Base-by-base conservation (phyloP, 1,140 invertebrate genomes). In the Trichogramma pretiosum region DNA sequence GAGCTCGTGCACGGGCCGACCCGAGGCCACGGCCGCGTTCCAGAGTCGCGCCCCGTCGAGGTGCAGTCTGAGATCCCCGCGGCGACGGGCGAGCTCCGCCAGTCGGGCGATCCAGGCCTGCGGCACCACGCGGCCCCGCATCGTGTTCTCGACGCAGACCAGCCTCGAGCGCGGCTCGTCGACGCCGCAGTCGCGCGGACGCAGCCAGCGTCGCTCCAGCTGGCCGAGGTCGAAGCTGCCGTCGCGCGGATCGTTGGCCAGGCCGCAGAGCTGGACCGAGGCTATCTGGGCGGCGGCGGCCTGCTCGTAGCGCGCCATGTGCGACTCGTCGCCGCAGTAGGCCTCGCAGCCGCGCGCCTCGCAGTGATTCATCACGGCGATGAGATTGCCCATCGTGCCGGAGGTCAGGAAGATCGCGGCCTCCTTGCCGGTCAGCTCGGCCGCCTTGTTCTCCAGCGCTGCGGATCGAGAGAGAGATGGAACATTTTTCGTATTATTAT, bases 321-420 rank as follows among this genome's bases (percentile, higher is more conserved):
- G 93, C 44, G 81, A 82, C 48, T 80, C 68, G 56, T 89, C 80
- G 3, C 93, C 93, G 35, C 89, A 79, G 45, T 97, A 82, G 3
- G 85, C 80, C 73, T 98, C 93, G 36, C 82, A 74, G 1, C 92
- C 91, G 50, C 93, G 74, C 37, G 79, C 77, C 50, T 82, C 77
- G 63, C 91, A 96, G 61, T 98, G 93, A 32, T 82, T 82, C 81
- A 98, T 83, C 39, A 93, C 91, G 91, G 67, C 50, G 79, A 77
- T 82, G 42, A 97, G 75, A 74, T 98, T 98, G 36, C 85, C 85
- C 93, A 97, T 96, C 2, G 93, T 96, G 44, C 93, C 93, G 50
- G 85, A 87, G 3, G 88, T 78, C 19, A 97, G 83, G 71, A 93
- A 95, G 26, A 97, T 61, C 1, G 85, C 89, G 37, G 83, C 84